Conservation (phyloP, 2,113 vertebrate species). For the Varanus salvator region DNA sequence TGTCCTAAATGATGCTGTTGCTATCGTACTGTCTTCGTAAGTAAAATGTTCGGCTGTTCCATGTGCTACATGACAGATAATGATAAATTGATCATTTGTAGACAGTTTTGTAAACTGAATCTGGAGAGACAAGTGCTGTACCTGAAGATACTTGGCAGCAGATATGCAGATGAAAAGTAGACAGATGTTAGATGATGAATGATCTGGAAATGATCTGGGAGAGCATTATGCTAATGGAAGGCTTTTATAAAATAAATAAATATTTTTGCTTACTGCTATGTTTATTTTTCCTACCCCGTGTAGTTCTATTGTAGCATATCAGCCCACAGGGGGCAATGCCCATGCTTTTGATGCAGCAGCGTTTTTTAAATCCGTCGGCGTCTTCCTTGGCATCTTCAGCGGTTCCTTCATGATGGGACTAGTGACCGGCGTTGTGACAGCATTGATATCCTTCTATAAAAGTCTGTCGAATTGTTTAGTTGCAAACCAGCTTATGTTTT, state of each 20-base stretch:
- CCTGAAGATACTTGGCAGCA: background rate
- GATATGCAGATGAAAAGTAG: background rate
- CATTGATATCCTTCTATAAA: slow-evolving; percentile 91
- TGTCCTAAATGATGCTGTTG: slow-evolving; percentile 95
- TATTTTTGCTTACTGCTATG: background rate
- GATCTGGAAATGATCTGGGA: background rate
- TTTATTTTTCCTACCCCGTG: background rate
- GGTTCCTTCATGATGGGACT: slow-evolving; percentile 98
- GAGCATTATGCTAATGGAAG: too few relatives aligned
- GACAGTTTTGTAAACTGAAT: background rate
- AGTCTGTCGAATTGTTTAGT: background rate
- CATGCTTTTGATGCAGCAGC: slow-evolving; percentile 95
- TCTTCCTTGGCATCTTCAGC: slow-evolving; percentile 97
- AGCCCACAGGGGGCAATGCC: slow-evolving; percentile 90
- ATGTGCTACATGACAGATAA: background rate
- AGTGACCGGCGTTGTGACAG: slow-evolving; percentile 93
- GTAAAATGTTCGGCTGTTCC: slow-evolving; percentile 64
- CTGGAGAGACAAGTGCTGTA: background rate
- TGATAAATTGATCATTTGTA: background rate
- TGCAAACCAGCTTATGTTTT: slow-evolving; percentile 1
- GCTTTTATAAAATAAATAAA: background rate
- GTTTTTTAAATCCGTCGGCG: slow-evolving; percentile 96
- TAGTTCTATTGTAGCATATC: slow-evolving; percentile 97
- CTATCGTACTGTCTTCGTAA: slow-evolving; percentile 97
- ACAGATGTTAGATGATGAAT: background rate